A percentile compares a stretch with the other conserved stretches of the same genome.
phyloP scores from a whole-genome alignment of 2,888 invertebrate species.

The Limenitis camilla region DNA sequence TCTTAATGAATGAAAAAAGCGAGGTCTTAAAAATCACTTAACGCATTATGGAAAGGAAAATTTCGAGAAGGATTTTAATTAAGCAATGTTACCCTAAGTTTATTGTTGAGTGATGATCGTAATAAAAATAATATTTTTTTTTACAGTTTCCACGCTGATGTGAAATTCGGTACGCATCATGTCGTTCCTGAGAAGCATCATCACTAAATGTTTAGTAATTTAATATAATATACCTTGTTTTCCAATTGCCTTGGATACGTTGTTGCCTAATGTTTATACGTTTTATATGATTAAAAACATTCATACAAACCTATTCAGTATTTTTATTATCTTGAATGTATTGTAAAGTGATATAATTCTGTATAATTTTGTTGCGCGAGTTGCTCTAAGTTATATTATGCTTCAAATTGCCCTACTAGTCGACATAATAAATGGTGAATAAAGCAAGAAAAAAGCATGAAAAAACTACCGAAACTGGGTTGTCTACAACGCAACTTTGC shows the following conservation, averaged over 20 bases:
- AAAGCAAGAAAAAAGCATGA: background rate
- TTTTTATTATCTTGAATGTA: background rate
- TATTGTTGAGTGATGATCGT: no score
- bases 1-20: no score
- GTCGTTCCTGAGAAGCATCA: constrained; percentile 37
- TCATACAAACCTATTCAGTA: background rate
- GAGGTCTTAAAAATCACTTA: no score
- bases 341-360: no score
- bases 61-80: no score
- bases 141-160: constrained; percentile 60
- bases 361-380: no score
- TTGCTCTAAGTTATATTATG: background rate
- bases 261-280: constrained; percentile 10
- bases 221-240: constrained; percentile 12
- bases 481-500: constrained; percentile 10
- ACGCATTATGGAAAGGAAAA: no score
- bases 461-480: constrained; percentile 3
- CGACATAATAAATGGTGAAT: background rate
- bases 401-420: background rate
- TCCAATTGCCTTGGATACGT: background rate
- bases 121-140: no score
- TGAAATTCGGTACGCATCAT: constrained; percentile 60
- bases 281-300: constrained; percentile 17
- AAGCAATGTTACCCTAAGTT: no score
- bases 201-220: constrained; percentile 7